phyloP scores from a whole-genome alignment of 2,888 invertebrate species.

The Drosophila formosana region DNA sequence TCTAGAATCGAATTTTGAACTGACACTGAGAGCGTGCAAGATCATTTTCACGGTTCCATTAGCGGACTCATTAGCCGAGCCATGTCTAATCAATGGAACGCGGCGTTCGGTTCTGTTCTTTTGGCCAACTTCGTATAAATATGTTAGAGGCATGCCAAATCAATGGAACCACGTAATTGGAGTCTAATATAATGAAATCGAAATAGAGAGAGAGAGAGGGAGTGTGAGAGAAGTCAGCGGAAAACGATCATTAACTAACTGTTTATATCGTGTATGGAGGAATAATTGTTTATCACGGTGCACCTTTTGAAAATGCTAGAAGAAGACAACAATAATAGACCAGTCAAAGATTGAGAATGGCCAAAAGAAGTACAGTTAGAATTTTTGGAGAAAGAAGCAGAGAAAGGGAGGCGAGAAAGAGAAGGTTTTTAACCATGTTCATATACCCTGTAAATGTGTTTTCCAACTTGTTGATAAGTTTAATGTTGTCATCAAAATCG shows the following conservation, averaged over 20 bases:
- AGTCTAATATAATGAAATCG: slow-evolving; percentile 6
- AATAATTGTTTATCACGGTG: neutral
- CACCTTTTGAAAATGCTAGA: neutral
- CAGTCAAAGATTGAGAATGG: neutral
- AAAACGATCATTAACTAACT: slow-evolving; percentile 13
- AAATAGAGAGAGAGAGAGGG: neutral
- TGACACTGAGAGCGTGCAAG: slow-evolving; percentile 8
- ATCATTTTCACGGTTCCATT: slow-evolving; percentile 28
- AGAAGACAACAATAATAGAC: neutral
- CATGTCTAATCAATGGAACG: slow-evolving; percentile 15
- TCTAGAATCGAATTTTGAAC: neutral
- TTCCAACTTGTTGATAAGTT: no score
- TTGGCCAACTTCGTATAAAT: slow-evolving; percentile 1
- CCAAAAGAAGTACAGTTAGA: neutral
- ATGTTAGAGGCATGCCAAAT: slow-evolving; percentile 21
- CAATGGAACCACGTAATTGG: slow-evolving; percentile 8
- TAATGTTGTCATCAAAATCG: no score
- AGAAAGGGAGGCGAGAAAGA: neutral
- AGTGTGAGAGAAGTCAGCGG: neutral
- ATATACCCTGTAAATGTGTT: neutral
- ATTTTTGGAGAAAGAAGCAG: neutral
- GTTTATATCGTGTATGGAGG: neutral
- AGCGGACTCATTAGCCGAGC: slow-evolving; percentile 16
- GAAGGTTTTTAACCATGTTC: neutral
- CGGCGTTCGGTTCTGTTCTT: neutral